phyloP scores from a whole-genome alignment of 2,113 vertebrate genomes.

The Henicopernis longicauda region DNA sequence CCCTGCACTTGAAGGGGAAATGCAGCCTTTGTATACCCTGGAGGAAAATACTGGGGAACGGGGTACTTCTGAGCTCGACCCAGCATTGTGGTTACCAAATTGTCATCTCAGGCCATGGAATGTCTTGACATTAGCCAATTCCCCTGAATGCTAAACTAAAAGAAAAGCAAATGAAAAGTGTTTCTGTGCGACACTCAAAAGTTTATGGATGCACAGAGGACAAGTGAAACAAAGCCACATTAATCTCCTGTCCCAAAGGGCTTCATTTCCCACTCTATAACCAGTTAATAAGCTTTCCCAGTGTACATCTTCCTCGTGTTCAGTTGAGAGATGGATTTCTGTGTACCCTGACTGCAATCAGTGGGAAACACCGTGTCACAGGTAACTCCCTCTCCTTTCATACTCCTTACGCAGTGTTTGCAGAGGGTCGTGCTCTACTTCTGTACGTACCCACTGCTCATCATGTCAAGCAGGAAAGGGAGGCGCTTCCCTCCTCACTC shows the following conservation, averaged over 20 bases:
- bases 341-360: background rate
- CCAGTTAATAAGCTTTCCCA: background rate
- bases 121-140: background rate
- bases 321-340: background rate
- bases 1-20: background rate
- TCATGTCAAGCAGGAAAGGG: background rate
- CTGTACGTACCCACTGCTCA: background rate
- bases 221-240: background rate
- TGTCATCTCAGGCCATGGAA: background rate
- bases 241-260: background rate
- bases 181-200: background rate
- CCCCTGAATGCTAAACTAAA: background rate
- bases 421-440: background rate
- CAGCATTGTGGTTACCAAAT: background rate
- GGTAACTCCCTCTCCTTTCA: background rate
- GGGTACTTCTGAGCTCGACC: background rate
- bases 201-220: background rate
- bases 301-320: accelerated
- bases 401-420: background rate
- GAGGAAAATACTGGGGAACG: background rate
- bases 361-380: background rate
- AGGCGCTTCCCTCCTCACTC: background rate
- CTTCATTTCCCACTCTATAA: background rate
- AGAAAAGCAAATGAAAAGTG: too few relatives aligned
- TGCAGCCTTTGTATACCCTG: background rate